A percentile compares a stretch with the other conserved stretches of the same genome.
phyloP scores from a whole-genome alignment of 2,113 vertebrate species.

The Arenaria interpres region DNA sequence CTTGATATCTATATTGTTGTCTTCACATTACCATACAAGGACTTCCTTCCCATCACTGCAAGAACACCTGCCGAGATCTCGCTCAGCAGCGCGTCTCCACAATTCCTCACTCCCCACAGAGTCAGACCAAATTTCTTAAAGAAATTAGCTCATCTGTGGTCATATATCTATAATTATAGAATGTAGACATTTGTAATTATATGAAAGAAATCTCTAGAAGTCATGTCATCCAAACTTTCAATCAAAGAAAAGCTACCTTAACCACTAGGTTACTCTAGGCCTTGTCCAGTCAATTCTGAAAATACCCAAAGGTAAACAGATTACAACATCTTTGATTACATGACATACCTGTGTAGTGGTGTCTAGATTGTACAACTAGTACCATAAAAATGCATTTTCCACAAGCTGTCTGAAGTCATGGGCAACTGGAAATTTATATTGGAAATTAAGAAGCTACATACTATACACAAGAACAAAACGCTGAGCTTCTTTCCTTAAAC shows the following conservation, averaged over 20 bases:
- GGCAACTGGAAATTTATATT: not conserved
- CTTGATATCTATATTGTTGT: no score
- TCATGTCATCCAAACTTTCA: rapidly evolving
- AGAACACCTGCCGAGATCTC: no score
- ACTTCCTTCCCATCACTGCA: no score
- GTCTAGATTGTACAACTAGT: not conserved
- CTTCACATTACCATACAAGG: no score
- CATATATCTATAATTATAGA: not conserved
- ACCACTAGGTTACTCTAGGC: not conserved
- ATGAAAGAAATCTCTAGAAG: not conserved
- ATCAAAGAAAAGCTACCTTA: not conserved
- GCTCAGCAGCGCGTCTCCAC: no score
- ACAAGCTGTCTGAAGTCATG: not conserved
- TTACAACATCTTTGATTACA: not conserved
- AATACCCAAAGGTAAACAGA: not conserved
- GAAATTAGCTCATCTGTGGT: not conserved
- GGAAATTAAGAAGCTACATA: not conserved
- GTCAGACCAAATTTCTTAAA: not conserved
- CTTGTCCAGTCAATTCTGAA: not conserved
- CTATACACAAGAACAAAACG: not conserved
- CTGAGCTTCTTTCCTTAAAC: not conserved
- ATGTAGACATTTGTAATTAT: not conserved
- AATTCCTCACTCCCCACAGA: no score
- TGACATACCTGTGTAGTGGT: not conserved
- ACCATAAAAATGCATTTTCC: not conserved